Percentiles rank a stretch among this genome's conserved stretches.
These are phyloP conservation scores for Hirtodrosophila cameraria DNA, from an alignment of 2,888 invertebrate genomes.

Conservation along the genomic window DNA sequence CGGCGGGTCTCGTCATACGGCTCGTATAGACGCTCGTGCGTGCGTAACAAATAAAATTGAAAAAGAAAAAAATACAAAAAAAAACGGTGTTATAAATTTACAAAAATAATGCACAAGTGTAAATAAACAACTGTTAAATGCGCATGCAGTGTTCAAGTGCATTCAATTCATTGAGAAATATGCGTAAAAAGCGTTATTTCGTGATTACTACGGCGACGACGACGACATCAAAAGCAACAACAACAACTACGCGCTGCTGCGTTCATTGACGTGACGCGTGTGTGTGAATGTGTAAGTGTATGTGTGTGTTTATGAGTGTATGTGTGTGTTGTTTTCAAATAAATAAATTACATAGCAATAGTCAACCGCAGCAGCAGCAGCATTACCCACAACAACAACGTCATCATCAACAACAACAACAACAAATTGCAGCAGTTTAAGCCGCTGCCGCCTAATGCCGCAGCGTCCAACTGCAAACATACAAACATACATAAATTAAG, in stretches of 20 bases:
- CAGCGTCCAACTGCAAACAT: slow-evolving; percentile 40
- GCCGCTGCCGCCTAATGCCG: slow-evolving; percentile 28
- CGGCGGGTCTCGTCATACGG: slow-evolving; percentile 78
- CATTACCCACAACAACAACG: slow-evolving; percentile 44
- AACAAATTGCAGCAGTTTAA: slow-evolving; percentile 39
- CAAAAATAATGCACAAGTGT: slow-evolving; percentile 61
- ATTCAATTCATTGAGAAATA: slow-evolving; percentile 64
- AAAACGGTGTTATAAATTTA: slow-evolving; percentile 51
- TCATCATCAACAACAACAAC: slow-evolving; percentile 57
- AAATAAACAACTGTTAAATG: slow-evolving; percentile 65
- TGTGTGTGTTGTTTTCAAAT: slow-evolving; percentile 66
- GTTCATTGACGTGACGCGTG: slow-evolving; percentile 80
- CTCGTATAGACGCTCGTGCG: slow-evolving; percentile 64
- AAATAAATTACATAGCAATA: slow-evolving; percentile 44
- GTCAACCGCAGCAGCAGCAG: slow-evolving; percentile 44
- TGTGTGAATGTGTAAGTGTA: slow-evolving; percentile 56
- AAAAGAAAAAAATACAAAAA: slow-evolving; percentile 52
- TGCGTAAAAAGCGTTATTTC: slow-evolving; percentile 68
- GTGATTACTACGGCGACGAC: slow-evolving; percentile 60
- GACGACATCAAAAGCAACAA: slow-evolving; percentile 53
- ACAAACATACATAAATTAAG: slow-evolving; percentile 20
- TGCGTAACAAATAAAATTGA: slow-evolving; percentile 74
- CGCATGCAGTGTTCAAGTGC: slow-evolving; percentile 47
- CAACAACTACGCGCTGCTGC: slow-evolving; percentile 71
- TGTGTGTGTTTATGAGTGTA: slow-evolving; percentile 41